These are phyloP conservation scores for Nesoenas mayeri DNA, from an alignment of 2,113 vertebrate species.

Conservation along the genomic window DNA sequence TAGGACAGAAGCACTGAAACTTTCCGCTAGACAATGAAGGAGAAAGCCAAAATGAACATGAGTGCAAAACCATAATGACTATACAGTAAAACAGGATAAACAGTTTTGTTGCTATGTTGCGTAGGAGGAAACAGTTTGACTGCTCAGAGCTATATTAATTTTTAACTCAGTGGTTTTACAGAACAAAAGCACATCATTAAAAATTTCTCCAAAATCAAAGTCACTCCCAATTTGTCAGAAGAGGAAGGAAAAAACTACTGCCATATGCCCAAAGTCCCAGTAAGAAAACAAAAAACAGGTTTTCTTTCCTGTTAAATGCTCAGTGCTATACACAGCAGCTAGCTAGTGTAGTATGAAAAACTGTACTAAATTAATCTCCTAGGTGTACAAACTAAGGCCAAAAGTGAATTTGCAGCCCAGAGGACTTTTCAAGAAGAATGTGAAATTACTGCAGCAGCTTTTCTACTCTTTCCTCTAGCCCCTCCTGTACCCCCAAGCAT, in stretches of 20 bases:
- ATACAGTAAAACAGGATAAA: conserved; percentile 14
- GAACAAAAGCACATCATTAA: conserved; percentile 46
- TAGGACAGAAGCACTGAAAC: neutral
- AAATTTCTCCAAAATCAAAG: conserved; percentile 41
- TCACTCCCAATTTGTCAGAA: conserved; percentile 18
- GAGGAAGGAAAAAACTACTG: conserved; percentile 6
- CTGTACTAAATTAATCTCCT: conserved; percentile 49
- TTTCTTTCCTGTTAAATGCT: conserved; percentile 4
- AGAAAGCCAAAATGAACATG: conserved; percentile 8
- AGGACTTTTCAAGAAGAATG: neutral
- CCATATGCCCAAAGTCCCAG: neutral
- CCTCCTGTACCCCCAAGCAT: neutral
- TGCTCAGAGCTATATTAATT: conserved; percentile 14
- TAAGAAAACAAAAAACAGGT: neutral
- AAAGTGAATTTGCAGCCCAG: conserved; percentile 7
- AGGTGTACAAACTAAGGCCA: conserved; percentile 8
- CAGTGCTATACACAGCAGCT: neutral
- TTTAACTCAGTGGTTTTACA: conserved; percentile 32
- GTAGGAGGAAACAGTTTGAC: conserved; percentile 17
- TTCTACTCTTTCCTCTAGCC: neutral
- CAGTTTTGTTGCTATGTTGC: conserved; percentile 43
- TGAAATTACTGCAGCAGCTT: neutral
- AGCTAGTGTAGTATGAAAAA: neutral
- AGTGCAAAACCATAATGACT: neutral
- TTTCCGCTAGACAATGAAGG: neutral